Evolutionary conservation across 2,797 vertebrate genomes (phyloP).

Genomic region (Chloroceryle inda): DNA sequence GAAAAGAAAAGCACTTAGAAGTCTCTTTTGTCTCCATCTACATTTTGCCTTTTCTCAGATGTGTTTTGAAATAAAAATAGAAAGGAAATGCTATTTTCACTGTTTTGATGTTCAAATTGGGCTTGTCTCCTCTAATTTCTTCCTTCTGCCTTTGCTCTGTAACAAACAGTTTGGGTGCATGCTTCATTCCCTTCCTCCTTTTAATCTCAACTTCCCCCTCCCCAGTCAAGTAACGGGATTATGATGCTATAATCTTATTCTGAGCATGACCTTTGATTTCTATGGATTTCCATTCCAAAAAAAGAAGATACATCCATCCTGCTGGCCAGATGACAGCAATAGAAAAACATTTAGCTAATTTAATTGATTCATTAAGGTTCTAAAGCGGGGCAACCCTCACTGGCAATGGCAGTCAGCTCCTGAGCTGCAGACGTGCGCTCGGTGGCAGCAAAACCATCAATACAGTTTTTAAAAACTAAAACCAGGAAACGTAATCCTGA

Average conservation of each 20-base stretch:
- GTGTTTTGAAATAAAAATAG: constrained; percentile 62
- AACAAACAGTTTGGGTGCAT: neutral
- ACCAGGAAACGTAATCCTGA: constrained; percentile 40
- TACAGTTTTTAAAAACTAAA: constrained; percentile 8
- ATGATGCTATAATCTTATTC: constrained; percentile 41
- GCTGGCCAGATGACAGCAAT: constrained; percentile 14
- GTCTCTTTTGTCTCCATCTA: constrained; percentile 22
- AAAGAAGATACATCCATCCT: neutral
- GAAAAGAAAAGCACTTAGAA: constrained; percentile 43
- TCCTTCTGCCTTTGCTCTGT: neutral
- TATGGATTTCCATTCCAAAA: neutral
- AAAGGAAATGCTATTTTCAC: constrained; percentile 59
- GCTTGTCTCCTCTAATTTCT: constrained; percentile 25
- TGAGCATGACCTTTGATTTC: constrained; percentile 36
- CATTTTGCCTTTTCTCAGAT: constrained; percentile 15
- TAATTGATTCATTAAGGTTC: constrained; percentile 12
- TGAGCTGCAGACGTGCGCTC: neutral
- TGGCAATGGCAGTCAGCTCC: neutral
- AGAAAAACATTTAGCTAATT: constrained; percentile 30
- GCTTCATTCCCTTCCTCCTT: neutral
- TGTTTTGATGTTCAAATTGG: constrained; percentile 48
- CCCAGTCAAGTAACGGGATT: constrained; percentile 34
- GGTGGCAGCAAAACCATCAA: neutral
- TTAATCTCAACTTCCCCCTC: neutral
- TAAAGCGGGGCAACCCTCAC: neutral